These are phyloP conservation scores for Hoplodrina ambigua DNA, from an alignment of 2,888 invertebrate genomes.

Conservation along the genomic window DNA sequence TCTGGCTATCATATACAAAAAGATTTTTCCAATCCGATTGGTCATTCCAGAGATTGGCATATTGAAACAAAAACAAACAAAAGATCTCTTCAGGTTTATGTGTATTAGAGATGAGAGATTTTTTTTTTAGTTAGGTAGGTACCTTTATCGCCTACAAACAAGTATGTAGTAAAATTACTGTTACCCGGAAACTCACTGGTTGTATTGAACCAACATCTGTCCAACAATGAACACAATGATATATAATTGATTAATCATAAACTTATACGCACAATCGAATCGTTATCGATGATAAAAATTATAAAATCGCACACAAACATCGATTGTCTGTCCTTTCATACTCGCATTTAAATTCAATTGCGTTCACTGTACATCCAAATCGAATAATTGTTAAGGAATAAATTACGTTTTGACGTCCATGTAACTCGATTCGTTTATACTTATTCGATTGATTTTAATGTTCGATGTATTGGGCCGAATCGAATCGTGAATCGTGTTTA, in stretches of 20 bases:
- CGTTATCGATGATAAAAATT: constrained; percentile 44
- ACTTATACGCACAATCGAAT: constrained; percentile 19
- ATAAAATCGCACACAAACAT: constrained; percentile 45
- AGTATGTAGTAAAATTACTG: too few species aligned
- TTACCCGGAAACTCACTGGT: neutral
- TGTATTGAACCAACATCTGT: constrained; percentile 15
- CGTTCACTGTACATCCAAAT: constrained; percentile 44
- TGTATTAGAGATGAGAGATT: too few species aligned
- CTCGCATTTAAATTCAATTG: constrained; percentile 65
- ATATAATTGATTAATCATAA: constrained; percentile 19
- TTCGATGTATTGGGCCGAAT: constrained; percentile 32
- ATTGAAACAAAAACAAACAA: too few species aligned
- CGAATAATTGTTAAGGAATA: constrained; percentile 68
- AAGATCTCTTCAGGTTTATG: too few species aligned
- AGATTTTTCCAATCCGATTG: too few species aligned
- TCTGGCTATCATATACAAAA: too few species aligned
- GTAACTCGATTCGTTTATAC: constrained; percentile 67
- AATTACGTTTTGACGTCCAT: constrained; percentile 68
- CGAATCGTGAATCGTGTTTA: constrained; percentile 5
- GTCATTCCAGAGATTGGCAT: too few species aligned
- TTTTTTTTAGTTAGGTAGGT: too few species aligned
- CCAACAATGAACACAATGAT: constrained; percentile 22
- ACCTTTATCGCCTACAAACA: too few species aligned
- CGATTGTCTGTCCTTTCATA: constrained; percentile 51
- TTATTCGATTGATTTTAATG: constrained; percentile 61